These are phyloP conservation scores for Rhinatrema bivittatum DNA, from an alignment of 2,797 vertebrate genomes.

Conservation along the genomic window DNA sequence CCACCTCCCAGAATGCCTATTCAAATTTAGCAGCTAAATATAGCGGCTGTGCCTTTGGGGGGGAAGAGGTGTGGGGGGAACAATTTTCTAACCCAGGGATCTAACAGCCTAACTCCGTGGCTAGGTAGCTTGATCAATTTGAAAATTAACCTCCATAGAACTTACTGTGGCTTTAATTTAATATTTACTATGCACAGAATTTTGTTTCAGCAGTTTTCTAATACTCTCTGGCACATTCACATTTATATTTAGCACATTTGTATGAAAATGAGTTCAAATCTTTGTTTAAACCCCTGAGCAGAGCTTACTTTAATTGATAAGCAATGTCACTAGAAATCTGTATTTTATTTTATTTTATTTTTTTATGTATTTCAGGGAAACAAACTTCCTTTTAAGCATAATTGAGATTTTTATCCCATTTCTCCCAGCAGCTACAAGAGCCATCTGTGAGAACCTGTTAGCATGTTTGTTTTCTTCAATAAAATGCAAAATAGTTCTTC, in stretches of 20 bases:
- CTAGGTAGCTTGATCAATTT: too few species aligned
- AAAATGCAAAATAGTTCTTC: slow-evolving; percentile 98
- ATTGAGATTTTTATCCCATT: slow-evolving; percentile 51
- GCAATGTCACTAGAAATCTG: slow-evolving; percentile 19
- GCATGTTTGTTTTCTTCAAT: slow-evolving; percentile 97
- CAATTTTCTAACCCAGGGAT: too few species aligned
- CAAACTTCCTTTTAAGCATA: slow-evolving; percentile 57
- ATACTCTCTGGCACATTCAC: slow-evolving; percentile 6
- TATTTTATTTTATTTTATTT: slow-evolving; percentile 31
- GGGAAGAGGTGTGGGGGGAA: too few species aligned
- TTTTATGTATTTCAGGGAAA: slow-evolving; percentile 5
- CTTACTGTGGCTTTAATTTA: too few species aligned
- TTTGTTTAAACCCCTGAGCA: slow-evolving; percentile 17
- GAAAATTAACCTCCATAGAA: too few species aligned
- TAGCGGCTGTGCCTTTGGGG: too few species aligned
- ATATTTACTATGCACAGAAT: too few species aligned
- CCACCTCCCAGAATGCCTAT: too few species aligned
- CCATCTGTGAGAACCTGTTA: slow-evolving; percentile 98
- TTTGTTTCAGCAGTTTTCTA: too few species aligned
- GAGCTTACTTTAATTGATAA: slow-evolving; percentile 46
- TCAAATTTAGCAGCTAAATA: too few species aligned
- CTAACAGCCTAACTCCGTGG: too few species aligned
- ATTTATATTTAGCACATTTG: slow-evolving; percentile 23
- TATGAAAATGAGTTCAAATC: slow-evolving; percentile 22
- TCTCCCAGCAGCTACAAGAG: slow-evolving; percentile 77